These are phyloP conservation scores for Hoplodrina blanda DNA, from an alignment of 2,888 invertebrate genomes.

Conservation along the genomic window DNA sequence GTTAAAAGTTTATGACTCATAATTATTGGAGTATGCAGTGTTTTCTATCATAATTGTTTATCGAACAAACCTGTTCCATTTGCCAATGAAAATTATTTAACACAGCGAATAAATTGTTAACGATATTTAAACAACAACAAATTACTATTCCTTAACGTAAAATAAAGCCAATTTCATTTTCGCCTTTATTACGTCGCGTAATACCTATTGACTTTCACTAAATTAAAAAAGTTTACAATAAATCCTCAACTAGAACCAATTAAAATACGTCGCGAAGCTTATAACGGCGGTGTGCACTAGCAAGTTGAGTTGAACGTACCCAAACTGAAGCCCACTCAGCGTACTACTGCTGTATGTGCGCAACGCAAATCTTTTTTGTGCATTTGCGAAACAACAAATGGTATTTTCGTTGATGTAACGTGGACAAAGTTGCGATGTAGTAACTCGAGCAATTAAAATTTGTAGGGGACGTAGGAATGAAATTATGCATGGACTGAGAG, in stretches of 20 bases:
- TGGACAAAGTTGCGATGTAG: constrained; percentile 76
- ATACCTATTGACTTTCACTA: constrained; percentile 49
- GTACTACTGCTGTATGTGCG: constrained; percentile 20
- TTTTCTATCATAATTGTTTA: constrained; percentile 29
- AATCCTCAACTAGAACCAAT: constrained; percentile 64
- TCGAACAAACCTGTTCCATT: neutral
- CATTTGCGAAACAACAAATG: constrained; percentile 64
- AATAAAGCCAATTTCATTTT: constrained; percentile 30
- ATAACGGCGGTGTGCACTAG: constrained; percentile 50
- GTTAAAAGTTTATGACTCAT: constrained; percentile 26
- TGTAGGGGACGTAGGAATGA: constrained; percentile 78
- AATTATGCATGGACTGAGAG: constrained; percentile 87
- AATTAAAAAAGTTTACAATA: constrained; percentile 62
- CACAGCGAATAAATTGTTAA: constrained; percentile 1
- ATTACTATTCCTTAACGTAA: constrained; percentile 26
- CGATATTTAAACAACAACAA: constrained; percentile 26
- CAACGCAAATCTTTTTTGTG: constrained; percentile 63
- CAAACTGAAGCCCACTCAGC: constrained; percentile 57
- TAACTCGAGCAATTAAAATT: constrained; percentile 86
- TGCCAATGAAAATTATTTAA: constrained; percentile 13
- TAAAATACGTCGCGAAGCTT: constrained; percentile 63
- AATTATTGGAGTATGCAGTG: constrained; percentile 30
- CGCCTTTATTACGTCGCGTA: constrained; percentile 25
- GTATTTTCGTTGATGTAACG: constrained; percentile 69
- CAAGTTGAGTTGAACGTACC: constrained; percentile 62